A percentile compares a stretch with the other conserved stretches of the same genome.
These are phyloP conservation scores for Nasonovia ribisnigri DNA, from an alignment of 2,888 invertebrate genomes.

Conservation along the genomic window DNA sequence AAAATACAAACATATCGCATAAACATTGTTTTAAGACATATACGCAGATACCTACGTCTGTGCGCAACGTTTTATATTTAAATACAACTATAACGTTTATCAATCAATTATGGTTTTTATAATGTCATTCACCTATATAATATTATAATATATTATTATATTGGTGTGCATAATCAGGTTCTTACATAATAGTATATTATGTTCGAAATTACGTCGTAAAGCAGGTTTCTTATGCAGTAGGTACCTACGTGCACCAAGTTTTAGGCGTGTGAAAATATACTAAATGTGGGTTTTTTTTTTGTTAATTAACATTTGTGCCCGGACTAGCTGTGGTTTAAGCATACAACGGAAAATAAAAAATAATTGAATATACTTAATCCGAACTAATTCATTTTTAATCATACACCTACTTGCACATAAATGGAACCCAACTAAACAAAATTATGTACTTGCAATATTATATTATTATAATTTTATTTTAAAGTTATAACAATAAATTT, in stretches of 20 bases:
- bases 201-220: conserved; percentile 39
- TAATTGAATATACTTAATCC: conserved; percentile 9
- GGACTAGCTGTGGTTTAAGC: background rate
- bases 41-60: background rate
- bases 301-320: conserved; percentile 36
- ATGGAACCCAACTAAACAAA: background rate
- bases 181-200: background rate
- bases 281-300: conserved; percentile 6
- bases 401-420: background rate
- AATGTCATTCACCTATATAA: conserved; percentile 34
- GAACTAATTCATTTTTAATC: conserved; percentile 30
- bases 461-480: background rate
- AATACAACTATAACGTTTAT: background rate
- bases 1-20: conserved; percentile 14
- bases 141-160: background rate
- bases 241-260: background rate
- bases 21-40: background rate
- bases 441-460: background rate
- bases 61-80: background rate
- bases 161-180: conserved; percentile 25
- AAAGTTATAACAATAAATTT: background rate
- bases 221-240: conserved; percentile 32
- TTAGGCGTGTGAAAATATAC: conserved; percentile 48
- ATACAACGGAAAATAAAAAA: background rate
- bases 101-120: background rate